Conservation (phyloP, 2,888 invertebrate species). For the Theretra japonica region DNA sequence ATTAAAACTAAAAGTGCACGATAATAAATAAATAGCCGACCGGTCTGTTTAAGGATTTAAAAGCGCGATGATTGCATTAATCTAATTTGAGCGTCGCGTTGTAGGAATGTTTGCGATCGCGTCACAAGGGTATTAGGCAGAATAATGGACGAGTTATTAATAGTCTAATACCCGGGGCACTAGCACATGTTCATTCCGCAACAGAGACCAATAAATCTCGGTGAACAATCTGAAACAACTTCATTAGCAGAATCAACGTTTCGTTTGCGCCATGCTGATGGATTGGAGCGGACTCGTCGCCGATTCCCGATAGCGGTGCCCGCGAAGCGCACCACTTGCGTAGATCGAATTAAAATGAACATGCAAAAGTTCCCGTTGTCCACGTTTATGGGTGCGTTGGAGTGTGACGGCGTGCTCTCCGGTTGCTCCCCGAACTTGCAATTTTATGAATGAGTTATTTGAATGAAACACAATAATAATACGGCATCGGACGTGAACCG, state of each 20-base stretch:
- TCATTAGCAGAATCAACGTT: slow-evolving; percentile 73
- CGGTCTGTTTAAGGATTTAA: slow-evolving; percentile 15
- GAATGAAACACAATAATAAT: slow-evolving; percentile 80
- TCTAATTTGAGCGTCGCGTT: slow-evolving; percentile 58
- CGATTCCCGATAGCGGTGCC: background rate
- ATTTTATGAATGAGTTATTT: slow-evolving; percentile 83
- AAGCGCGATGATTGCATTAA: slow-evolving; percentile 19
- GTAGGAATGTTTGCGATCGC: slow-evolving; percentile 64
- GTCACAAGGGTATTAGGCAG: slow-evolving; percentile 67
- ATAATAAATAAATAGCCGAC: slow-evolving; percentile 1
- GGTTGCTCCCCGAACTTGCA: slow-evolving; percentile 73
- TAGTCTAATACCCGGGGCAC: slow-evolving; percentile 68
- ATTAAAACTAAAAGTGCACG: background rate
- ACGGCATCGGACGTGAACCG: slow-evolving; percentile 58
- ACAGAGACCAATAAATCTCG: slow-evolving; percentile 71
- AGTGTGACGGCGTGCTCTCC: slow-evolving; percentile 67
- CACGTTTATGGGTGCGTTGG: slow-evolving; percentile 65
- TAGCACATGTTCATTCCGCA: slow-evolving; percentile 73
- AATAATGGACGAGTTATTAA: slow-evolving; percentile 74
- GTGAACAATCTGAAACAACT: slow-evolving; percentile 73
- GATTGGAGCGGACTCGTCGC: slow-evolving; percentile 55
- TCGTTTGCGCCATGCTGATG: slow-evolving; percentile 53
- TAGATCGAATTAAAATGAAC: slow-evolving; percentile 52
- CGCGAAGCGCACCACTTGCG: slow-evolving; percentile 34
- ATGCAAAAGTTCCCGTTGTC: slow-evolving; percentile 50